Evolutionary conservation across 1,140 invertebrate genomes (phyloP), one percentile per base, ranked within the genome.

Genomic region (Calephelis nemesis): DNA sequence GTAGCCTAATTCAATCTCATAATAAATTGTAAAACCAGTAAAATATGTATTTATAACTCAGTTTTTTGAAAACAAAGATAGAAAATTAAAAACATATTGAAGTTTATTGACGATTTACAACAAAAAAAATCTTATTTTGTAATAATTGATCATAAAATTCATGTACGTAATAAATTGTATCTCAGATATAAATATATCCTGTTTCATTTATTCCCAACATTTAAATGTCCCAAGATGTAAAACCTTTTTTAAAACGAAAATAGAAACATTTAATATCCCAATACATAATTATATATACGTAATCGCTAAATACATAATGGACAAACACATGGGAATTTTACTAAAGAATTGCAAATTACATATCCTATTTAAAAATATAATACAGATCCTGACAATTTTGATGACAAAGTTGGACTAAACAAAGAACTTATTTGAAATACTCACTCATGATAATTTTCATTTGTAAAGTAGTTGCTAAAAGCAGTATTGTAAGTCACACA

Each of bases 141-240:
- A 12, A 4, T 6, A 49, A 49, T 5, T 49, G 47, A 10, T 49
- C n/a, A 5, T 49, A 3, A 11, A 10, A 4, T 50, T 7, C n/a
- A 7, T 50, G 7, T 7, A 13, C n/a, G 12, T 10, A 54, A 54
- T 12, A 58, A 40, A 40, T 40, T 12, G 30, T 7, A 11, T 60
- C 54, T 60, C 54, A 60, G 54, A 60, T 60, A 60, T 60, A 60
- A 60, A 60, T 60, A 60, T 60, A 60, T 60, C 54, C 30, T 19
- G n/a, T 40, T 10, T 60, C 40, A 40, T 60, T 60, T 60, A 60
- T 40, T 60, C 54, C 54, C 54, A 60, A 60, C 54, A 40, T 60
- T 60, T 60, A 60, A 60, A 30, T 30, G 30, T 30, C 30, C 54
- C 30, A 60, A 40, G 30, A 60, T n/a, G 12, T 39, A 30, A 39